phyloP scores from a whole-genome alignment of 2,113 vertebrate genomes.

The Clupea harengus region DNA sequence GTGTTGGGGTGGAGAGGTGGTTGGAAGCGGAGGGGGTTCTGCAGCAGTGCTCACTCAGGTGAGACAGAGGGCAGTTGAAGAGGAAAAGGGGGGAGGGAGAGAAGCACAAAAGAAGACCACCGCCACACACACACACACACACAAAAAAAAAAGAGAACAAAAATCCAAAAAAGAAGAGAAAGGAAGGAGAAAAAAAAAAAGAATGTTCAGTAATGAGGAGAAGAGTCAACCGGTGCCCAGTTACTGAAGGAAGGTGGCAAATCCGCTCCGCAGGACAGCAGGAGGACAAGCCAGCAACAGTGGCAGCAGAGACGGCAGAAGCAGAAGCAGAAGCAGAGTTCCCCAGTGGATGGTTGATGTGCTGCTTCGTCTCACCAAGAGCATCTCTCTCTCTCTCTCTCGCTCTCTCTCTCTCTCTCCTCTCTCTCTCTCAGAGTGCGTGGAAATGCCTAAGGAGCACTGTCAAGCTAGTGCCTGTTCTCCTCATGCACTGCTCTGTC shows the following conservation, averaged over 20 bases:
- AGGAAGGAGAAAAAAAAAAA: conserved; percentile 45
- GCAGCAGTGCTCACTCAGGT: conserved; percentile 71
- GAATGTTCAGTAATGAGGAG: neutral
- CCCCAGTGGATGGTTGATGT: conserved; percentile 64
- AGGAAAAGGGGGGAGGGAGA: conserved; percentile 38
- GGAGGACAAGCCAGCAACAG: neutral
- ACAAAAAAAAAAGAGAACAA: conserved; percentile 53
- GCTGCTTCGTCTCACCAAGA: conserved; percentile 56
- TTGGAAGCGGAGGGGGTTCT: neutral
- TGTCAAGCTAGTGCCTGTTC: conserved; percentile 55
- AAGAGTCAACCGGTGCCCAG: conserved; percentile 16
- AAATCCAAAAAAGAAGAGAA: conserved; percentile 1
- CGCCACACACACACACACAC: conserved; percentile 33
- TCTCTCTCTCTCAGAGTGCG: conserved; percentile 31
- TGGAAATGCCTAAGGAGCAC: conserved; percentile 54
- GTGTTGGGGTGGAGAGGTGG: conserved; percentile 45
- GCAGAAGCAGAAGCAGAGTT: conserved; percentile 58
- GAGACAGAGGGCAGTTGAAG: conserved; percentile 65
- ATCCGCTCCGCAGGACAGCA: conserved; percentile 48
- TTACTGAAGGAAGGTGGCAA: conserved; percentile 31
- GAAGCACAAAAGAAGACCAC: neutral
- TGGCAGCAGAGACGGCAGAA: neutral
- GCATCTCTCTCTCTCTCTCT: conserved; percentile 52
- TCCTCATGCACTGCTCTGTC: conserved; percentile 36
- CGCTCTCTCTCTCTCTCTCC: neutral